Evolutionary conservation across 2,113 vertebrate genomes (phyloP), one percentile per base, ranked within the genome.

Genomic region (Odontesthes bonariensis): DNA sequence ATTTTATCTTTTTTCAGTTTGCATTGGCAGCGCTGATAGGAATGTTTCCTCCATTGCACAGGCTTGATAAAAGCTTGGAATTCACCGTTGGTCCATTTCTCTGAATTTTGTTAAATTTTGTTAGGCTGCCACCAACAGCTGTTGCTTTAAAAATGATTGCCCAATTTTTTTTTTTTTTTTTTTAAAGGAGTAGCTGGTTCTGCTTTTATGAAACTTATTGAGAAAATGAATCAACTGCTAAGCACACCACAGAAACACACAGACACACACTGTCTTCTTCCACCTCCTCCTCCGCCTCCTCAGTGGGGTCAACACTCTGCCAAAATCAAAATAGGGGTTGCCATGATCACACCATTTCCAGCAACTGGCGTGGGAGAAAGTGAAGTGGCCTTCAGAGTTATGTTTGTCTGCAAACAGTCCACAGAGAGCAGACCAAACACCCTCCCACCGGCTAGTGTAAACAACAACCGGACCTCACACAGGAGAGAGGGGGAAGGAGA

Each of bases 401-500:
- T 84, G 82, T 86, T 82, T 79, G 71, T 78, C 71, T 77, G 71
- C 59, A 84, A 85, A 84, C 75, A 79, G 75, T 63, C 82, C 51
- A 2, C 70, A 52, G 70, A 63, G 75, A 81, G 72, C 38, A 74
- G 75, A 74, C 60, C 81, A 83, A 86, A 83, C 77, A 53, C 32
- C 73, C 74, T 73, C 68, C 74, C 71, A 75, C 73, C 6, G 7
- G 33, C 74, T 46, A 73, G 32, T 56, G 40, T 53, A 74, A 77
- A 81, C 85, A 84, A 68, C 53, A 35, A 14, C 23, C 65, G 61
- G 69, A 80, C 65, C 80, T 69, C 49, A 55, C 77, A 74, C 53
- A 58, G 55, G 55, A 68, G 58, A 51, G 58, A 52, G 51, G 23
- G 46, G 11, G n/a, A 4, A 17, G 22, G 40, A 53, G 32, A 42